phyloP scores from a whole-genome alignment of 2,113 vertebrate genomes.

The Gymnorhina tibicen region DNA sequence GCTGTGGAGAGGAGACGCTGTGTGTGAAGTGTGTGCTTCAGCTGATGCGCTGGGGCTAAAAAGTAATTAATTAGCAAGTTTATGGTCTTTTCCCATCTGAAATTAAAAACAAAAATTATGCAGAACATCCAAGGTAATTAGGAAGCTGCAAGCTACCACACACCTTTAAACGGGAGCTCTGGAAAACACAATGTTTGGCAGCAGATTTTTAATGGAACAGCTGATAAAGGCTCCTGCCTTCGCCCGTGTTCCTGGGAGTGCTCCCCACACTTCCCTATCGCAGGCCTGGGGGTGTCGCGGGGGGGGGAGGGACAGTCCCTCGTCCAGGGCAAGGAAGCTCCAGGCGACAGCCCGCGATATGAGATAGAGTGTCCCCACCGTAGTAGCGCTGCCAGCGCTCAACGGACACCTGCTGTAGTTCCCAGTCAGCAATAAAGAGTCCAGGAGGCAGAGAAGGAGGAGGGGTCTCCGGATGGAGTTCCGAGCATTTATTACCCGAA shows the following conservation, averaged over 20 bases:
- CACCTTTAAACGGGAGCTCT: not conserved
- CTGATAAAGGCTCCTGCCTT: not conserved
- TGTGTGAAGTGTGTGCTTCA: not conserved
- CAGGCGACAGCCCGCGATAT: too few relatives aligned
- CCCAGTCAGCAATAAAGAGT: too few relatives aligned
- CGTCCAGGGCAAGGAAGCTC: too few relatives aligned
- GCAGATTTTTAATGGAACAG: not conserved
- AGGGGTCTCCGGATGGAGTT: too few relatives aligned
- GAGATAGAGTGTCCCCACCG: too few relatives aligned
- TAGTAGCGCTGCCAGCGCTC: too few relatives aligned
- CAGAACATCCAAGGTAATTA: not conserved
- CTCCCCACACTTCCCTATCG: not conserved
- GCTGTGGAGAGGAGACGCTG: not conserved
- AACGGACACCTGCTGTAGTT: too few relatives aligned
- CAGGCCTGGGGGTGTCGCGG: too few relatives aligned
- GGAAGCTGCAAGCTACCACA: not conserved
- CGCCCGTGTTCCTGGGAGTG: rapidly evolving
- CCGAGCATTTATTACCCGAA: too few relatives aligned
- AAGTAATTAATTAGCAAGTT: conserved; percentile 55
- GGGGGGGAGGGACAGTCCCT: too few relatives aligned
- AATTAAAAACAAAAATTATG: conserved; percentile 47
- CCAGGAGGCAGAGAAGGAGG: too few relatives aligned
- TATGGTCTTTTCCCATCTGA: conserved; percentile 55
- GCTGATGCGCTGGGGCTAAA: not conserved
- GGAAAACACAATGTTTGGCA: not conserved